These are phyloP conservation scores for Cotesia congregata DNA, from an alignment of 2,888 invertebrate genomes.

Conservation along the genomic window DNA sequence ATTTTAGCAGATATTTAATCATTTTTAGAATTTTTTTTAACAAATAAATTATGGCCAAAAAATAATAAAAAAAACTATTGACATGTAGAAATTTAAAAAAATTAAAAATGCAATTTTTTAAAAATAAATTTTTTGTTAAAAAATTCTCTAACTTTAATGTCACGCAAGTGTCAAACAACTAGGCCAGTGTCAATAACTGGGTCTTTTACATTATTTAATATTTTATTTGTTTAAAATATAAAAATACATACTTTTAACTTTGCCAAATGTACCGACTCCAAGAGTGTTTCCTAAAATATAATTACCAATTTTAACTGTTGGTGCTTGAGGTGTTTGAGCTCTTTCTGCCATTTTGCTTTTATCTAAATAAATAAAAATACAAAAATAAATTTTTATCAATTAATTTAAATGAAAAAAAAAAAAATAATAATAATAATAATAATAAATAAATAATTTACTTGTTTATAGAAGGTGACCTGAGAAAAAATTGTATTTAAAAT, in stretches of 20 bases:
- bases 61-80: too few relatives aligned
- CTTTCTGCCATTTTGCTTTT: slow-evolving; percentile 62
- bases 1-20: too few relatives aligned
- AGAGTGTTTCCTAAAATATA: slow-evolving; percentile 94
- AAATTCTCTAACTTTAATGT: too few relatives aligned
- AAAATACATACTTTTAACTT: slow-evolving; percentile 87
- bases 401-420: background rate
- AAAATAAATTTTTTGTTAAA: too few relatives aligned
- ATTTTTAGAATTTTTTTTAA: too few relatives aligned
- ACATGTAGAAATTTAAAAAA: too few relatives aligned
- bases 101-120: too few relatives aligned
- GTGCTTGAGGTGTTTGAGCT: slow-evolving; percentile 72
- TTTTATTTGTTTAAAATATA: background rate
- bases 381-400: background rate
- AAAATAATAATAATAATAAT: background rate
- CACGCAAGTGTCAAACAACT: too few relatives aligned
- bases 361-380: slow-evolving; percentile 14
- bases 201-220: background rate
- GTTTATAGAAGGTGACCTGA: background rate
- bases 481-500: background rate
- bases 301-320: slow-evolving; percentile 96
- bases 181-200: too few relatives aligned
- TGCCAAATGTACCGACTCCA: slow-evolving; percentile 99
- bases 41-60: too few relatives aligned
- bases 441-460: background rate